Base-by-base conservation (phyloP, 2,797 vertebrate species). In the Eulemur rubriventer region DNA sequence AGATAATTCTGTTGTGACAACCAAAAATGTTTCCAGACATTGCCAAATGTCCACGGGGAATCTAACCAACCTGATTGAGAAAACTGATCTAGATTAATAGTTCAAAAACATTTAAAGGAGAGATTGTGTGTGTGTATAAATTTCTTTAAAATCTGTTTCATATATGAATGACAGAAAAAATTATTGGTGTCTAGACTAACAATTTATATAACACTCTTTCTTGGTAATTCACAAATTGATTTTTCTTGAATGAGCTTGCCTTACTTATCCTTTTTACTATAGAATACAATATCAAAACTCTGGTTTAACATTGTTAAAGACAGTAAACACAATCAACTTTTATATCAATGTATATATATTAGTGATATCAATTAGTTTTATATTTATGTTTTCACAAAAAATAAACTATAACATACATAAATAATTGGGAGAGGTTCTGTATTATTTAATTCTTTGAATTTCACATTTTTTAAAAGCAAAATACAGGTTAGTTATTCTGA, bases 31-130 rank as follows among this genome's bases (percentile, higher is more conserved):
- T 7, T 72, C 41, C 33, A 83, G 2, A 43, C 14, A 70, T 73
- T 48, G 3, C 0, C 24, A 52, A 35, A 20, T 22, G 6, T 63
- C 55, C 1, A 5, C 1, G 0, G 3, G 14, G 10, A 17, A 0
- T 41, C 20, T 70, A 72, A 24, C 2, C 17, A 57, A 3, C 0
- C 2, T 55, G 4, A 12, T 8, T 92, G 18, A 61, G n/a, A 46
- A 17, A 33, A 38, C 18, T 65, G 14, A 17, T 92, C 9, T 43
- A 76, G 48, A 26, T 35, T 22, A 78, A 67, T 26, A 67, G 41
- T 55, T 85, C 81, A 20, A 65, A 30, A 78, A 80, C 33, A 6
- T 0, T 57, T 91, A 83, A 83, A 88, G 4, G 69, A 7, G 0
- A 84, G 76, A 24, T 1, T 76, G 3, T 65, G 12, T 69, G 9